Evolutionary conservation across 2,113 vertebrate genomes (phyloP), one percentile per base, ranked within the genome.

Genomic region (Brachionichthys hirsutus): DNA sequence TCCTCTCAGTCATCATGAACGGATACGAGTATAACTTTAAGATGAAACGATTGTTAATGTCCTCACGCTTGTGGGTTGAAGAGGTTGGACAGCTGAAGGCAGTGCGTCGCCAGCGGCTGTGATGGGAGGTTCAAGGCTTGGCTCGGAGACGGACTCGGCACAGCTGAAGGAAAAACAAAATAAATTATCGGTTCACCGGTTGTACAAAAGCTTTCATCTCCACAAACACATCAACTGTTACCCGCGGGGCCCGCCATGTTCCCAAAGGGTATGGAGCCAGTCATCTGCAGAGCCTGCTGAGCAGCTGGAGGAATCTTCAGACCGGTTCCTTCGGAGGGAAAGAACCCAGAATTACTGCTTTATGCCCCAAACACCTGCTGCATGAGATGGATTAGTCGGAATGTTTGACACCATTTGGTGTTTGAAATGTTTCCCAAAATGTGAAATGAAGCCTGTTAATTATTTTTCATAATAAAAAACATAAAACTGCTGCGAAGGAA

Each of bases 51-150:
- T 6, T 18, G 17, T 20, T 52, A 14, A 13, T 15, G 0, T 43
- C 3, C 95, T 96, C 90, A 99, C 97, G 93, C 89, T 73, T 99
- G 96, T 85, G 97, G 97, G 73, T 97, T 98, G 89, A 99, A 99
- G 91, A 99, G 95, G 84, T 99, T 99, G 83, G 97, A 98, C 34
- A 99, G 92, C 87, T 99, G 97, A 72, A 99, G 95, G 89, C 96
- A 98, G 71, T 99, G 97, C 63, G 97, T 98, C 70, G 95, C 94
- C 87, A 99, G 91, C 7, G 97, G 96, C 64, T 91, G 97, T 56
- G 95, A 93, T 66, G 95, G 94, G 24, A 93, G 89, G 73, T 92
- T 91, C 86, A 92, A 56, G 35, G 91, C 86, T 63, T 92, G 89
- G 74, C 80, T 90, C 52, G 85, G 62, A 19, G 88, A 62, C 49